A percentile compares a stretch with the other conserved stretches of the same genome.
phyloP scores from a whole-genome alignment of 1,140 invertebrate genomes.

The Drosophila ambigua region DNA sequence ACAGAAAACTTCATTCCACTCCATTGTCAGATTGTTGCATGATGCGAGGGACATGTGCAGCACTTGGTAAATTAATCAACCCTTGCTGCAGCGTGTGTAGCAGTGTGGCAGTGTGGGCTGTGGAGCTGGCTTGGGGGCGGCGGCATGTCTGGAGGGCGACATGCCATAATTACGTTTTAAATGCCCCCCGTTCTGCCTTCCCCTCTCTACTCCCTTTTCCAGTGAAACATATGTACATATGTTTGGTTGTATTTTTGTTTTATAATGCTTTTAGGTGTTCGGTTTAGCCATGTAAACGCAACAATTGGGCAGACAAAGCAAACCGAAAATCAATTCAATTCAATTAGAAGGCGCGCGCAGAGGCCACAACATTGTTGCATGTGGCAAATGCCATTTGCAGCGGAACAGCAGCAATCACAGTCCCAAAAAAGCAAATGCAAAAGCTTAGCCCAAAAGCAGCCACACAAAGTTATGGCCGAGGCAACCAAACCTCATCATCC shows the following conservation, averaged over 20 bases:
- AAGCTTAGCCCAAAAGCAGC: conserved; percentile 53
- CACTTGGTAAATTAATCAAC: conserved; percentile 72
- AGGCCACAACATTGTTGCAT: conserved; percentile 52
- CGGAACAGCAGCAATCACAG: conserved; percentile 30
- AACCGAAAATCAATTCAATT: conserved; percentile 70
- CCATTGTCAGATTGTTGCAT: conserved; percentile 52
- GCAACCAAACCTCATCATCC: conserved; percentile 3
- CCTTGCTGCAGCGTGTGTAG: conserved; percentile 25
- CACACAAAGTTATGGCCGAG: conserved; percentile 49
- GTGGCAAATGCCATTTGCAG: conserved; percentile 52
- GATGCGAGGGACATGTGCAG: conserved; percentile 23
- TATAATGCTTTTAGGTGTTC: conserved; percentile 26
- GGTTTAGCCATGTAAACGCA: conserved; percentile 18
- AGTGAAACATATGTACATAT: no score
- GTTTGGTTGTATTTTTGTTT: conserved; percentile 29
- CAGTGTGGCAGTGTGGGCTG: not conserved
- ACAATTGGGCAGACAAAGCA: conserved; percentile 49
- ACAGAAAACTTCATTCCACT: conserved; percentile 31
- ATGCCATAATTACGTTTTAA: conserved; percentile 69
- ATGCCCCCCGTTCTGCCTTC: conserved; percentile 33
- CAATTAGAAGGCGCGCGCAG: conserved; percentile 57
- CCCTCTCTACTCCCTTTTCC: not conserved
- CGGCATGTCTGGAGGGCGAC: conserved; percentile 36
- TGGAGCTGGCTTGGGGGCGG: no score
- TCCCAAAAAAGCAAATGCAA: conserved; percentile 43